Evolutionary conservation across 1,140 invertebrate genomes (phyloP).

Genomic region (Pollicipes pollicipes): DNA sequence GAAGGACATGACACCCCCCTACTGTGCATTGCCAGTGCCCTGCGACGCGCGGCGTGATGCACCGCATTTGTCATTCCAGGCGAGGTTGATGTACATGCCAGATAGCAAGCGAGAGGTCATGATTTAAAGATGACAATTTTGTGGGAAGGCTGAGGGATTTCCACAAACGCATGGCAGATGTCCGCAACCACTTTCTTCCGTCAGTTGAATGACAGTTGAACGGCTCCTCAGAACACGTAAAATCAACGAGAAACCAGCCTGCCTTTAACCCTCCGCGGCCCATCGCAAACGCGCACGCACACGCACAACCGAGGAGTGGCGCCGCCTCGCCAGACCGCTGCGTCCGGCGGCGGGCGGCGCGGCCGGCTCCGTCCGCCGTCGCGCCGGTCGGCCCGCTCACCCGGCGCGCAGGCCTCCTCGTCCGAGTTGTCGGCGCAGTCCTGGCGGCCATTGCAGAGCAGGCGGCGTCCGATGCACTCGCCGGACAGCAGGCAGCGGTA

Average conservation of each 20-base stretch:
- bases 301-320: neutral
- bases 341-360: conserved; percentile 37
- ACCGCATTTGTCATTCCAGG: too few relatives aligned
- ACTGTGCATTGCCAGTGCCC: too few relatives aligned
- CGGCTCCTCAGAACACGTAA: neutral
- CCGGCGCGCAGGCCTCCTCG: conserved; percentile 33
- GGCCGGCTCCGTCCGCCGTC: conserved; percentile 81
- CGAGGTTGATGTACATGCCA: too few relatives aligned
- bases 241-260: neutral
- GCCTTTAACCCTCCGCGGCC: neutral
- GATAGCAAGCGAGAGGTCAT: too few relatives aligned
- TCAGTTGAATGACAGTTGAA: too few relatives aligned
- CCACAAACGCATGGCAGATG: too few relatives aligned
- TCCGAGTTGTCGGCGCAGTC: conserved; percentile 67
- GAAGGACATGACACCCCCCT: too few relatives aligned
- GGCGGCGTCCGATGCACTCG: conserved; percentile 43
- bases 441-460: conserved; percentile 43
- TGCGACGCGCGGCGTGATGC: too few relatives aligned
- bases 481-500: conserved; percentile 51
- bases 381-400: conserved; percentile 52
- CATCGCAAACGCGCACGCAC: neutral
- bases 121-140: too few relatives aligned
- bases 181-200: too few relatives aligned
- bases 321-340: neutral
- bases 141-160: too few relatives aligned